Evolutionary conservation across 2,888 invertebrate species (phyloP).

Genomic region (Oscheius onirici): DNA sequence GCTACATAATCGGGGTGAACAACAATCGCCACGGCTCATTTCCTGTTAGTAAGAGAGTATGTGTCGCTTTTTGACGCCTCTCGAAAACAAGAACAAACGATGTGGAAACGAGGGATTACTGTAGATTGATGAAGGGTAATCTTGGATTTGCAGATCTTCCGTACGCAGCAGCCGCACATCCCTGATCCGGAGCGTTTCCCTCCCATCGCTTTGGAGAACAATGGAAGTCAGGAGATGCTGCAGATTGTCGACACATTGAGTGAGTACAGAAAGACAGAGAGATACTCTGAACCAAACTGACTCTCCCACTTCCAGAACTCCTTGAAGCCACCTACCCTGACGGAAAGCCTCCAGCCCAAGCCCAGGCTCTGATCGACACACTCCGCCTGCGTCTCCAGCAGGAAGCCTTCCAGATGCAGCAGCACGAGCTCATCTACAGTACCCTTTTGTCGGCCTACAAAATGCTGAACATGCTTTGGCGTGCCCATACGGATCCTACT

Average conservation of each 20-base stretch:
- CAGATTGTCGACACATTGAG: background rate
- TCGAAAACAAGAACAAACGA: too few relatives aligned
- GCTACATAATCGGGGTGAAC: background rate
- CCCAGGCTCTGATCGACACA: background rate
- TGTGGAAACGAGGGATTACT: too few relatives aligned
- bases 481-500: constrained; percentile 11
- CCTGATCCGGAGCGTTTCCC: constrained; percentile 24
- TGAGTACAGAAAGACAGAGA: background rate
- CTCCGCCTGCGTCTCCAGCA: background rate
- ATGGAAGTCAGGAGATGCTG: background rate
- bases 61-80: too few relatives aligned
- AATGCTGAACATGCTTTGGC: constrained; percentile 7
- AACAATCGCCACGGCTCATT: too few relatives aligned
- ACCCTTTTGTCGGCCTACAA: constrained; percentile 12
- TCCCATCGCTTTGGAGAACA: background rate
- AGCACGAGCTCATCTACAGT: constrained; percentile 11
- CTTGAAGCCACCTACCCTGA: background rate
- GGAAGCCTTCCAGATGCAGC: constrained; percentile 2
- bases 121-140: background rate
- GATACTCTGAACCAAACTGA: background rate
- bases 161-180: constrained; percentile 8
- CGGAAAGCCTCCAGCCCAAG: constrained; percentile 1
- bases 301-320: background rate
- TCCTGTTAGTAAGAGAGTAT: too few relatives aligned
- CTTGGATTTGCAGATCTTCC: constrained; percentile 10